These are phyloP conservation scores for Porites cylindrica DNA, from an alignment of 92 coral and sea anemone genomes.

Conservation along the genomic window DNA sequence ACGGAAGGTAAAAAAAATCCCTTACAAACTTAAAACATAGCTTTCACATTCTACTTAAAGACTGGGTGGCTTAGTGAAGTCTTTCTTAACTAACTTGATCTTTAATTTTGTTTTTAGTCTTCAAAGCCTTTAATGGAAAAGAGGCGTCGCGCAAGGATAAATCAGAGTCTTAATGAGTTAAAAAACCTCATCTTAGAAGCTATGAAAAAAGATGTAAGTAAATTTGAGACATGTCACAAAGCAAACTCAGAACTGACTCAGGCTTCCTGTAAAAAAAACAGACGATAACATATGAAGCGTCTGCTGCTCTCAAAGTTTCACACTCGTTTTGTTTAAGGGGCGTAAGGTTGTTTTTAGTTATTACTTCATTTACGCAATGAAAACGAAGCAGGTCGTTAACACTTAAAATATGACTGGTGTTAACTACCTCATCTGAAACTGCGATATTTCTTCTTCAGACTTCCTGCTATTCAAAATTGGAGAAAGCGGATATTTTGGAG, in stretches of 20 bases:
- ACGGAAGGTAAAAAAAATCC: slow-evolving; percentile 58
- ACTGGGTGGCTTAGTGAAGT: not conserved
- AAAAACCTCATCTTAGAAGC: slow-evolving; percentile 87
- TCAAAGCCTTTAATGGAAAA: slow-evolving; percentile 91
- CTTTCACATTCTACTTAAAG: not conserved
- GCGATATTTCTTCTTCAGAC: slow-evolving; percentile 54
- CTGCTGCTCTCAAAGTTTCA: not conserved
- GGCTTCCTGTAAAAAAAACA: not conserved
- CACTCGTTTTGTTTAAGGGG: not conserved
- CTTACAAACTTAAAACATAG: slow-evolving; percentile 3
- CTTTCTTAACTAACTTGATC: not conserved
- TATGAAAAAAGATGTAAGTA: slow-evolving; percentile 89
- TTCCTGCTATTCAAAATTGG: slow-evolving; percentile 85
- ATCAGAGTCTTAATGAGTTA: slow-evolving; percentile 85
- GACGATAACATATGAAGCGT: not conserved
- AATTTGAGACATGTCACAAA: not conserved
- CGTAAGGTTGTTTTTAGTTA: not conserved
- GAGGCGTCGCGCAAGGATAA: slow-evolving; percentile 84
- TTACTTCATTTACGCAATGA: not conserved
- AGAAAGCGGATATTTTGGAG: slow-evolving; percentile 89
- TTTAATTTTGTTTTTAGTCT: slow-evolving; percentile 49
- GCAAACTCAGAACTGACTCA: not conserved
- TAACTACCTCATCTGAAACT: not conserved
- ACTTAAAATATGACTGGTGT: not conserved
- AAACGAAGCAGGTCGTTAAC: not conserved